Base-by-base conservation (phyloP, 2,113 vertebrate genomes). In the Gadus macrocephalus region DNA sequence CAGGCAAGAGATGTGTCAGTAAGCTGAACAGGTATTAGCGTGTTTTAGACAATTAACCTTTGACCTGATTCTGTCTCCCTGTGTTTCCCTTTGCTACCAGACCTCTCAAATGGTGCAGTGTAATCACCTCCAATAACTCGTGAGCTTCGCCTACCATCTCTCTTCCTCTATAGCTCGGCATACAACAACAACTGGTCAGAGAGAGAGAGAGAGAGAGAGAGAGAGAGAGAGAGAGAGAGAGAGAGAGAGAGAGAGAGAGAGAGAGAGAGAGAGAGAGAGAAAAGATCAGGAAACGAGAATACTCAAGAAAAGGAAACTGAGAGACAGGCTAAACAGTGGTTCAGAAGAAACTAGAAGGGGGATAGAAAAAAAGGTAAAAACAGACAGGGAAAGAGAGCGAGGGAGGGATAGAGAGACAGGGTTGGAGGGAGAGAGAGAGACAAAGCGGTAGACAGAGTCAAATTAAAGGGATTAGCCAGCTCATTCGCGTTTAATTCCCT, bases 381-480 rank as follows among this genome's bases (percentile, higher is more conserved):
- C 58, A 53, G 17, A 1, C 59, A 15, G 42, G 68, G 28, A 35
- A 77, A 71, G 27, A 61, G 61, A 72, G 20, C 60, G 58, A 53
- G 27, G 58, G 14, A 19, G 61, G 55, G 14, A 19, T 58, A 72
- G 77, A 72, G 63, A 62, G 71, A 25, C n/a, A 49, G 67, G 73
- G 78, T 42, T 35, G 79, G 68, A 72, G 66, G 66, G 76, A 70
- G 20, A 73, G 53, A 82, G 72, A 35, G 62, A n/a, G 9, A 63
- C 38, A 1, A 14, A 31, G 15, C 12, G 5, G 64, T 3, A 1
- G 35, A 42, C n/a, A 66, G 38, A 86, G 79, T 80, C 78, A 90
- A 86, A 90, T 88, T 89, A 88, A 87, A 83, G 62, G 87, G 88
- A 89, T 90, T 89, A 89, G 82, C 83, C 72, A 69, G 79, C 78